These are phyloP conservation scores for Fundulus diaphanus DNA, from an alignment of 2,797 vertebrate species.

Conservation along the genomic window DNA sequence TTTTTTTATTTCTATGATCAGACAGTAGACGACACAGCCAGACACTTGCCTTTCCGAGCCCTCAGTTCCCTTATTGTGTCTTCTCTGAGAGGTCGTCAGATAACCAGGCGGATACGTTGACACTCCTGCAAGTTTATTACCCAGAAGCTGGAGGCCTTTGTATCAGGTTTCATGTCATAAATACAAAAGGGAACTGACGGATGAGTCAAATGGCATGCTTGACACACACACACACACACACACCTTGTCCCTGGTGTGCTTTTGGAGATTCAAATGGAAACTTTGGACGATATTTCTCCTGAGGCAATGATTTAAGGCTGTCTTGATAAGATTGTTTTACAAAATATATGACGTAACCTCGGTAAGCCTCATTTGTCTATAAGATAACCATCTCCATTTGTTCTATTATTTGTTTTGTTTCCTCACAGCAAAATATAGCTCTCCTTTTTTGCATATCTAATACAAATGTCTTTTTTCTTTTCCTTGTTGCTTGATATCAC, in stretches of 20 bases:
- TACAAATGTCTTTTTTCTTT: neutral
- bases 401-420: neutral
- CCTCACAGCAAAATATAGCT: neutral
- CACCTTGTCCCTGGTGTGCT: slow-evolving; percentile 30
- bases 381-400: neutral
- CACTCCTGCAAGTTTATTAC: neutral
- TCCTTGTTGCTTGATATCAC: slow-evolving; percentile 13
- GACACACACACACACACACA: slow-evolving; percentile 7
- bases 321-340: slow-evolving; percentile 12
- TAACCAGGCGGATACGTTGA: neutral
- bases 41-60: neutral
- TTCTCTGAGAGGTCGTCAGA: neutral
- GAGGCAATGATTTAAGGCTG: slow-evolving; percentile 16
- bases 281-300: slow-evolving; percentile 41
- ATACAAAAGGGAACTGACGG: slow-evolving; percentile 11
- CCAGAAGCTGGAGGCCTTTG: neutral
- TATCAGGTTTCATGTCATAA: slow-evolving; percentile 5
- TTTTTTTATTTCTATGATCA: neutral
- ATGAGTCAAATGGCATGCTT: slow-evolving; percentile 2
- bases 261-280: slow-evolving; percentile 42
- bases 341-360: slow-evolving; percentile 29
- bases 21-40: neutral
- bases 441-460: neutral
- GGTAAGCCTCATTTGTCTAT: slow-evolving; percentile 1
- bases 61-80: no score